Base-by-base conservation (phyloP, 2,888 invertebrate species). In the Napeogenes inachia region DNA sequence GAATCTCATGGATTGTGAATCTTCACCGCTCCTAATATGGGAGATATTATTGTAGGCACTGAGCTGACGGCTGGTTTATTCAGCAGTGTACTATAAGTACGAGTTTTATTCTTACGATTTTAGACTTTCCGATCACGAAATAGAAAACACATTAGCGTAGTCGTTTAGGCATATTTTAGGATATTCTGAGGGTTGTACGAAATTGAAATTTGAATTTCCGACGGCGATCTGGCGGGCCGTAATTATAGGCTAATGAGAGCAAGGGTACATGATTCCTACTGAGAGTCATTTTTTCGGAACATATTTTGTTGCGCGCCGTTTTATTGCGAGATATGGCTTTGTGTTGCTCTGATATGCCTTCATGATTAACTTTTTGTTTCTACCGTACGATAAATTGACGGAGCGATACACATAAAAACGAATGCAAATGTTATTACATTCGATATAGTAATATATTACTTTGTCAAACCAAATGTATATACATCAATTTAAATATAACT, bases 171-270 rank as follows among this genome's bases (percentile, higher is more conserved):
- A 66, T 64, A 68, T 72, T 67, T 66, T 58, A 56, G 58, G 42
- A 61, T 60, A 56, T 64, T 46, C 59, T 46, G 62, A 64, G 63
- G 60, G 63, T 63, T 68, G 68, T 66, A 66, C 63, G 68, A 88
- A 84, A 86, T 81, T 84, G 84, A 84, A 87, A 89, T 87, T 87
- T 84, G 81, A 84, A 86, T 86, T 87, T 86, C 83, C 84, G 74
- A 78, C 79, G 80, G 78, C 76, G 78, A 77, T 63, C 68, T 72
- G 70, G 65, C 69, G 72, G 68, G 71, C 61, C 70, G 86, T 89
- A 89, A 89, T 90, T 90, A 89, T 84, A 80, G 81, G 77, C 83
- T 88, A 89, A 90, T 88, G 87, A 88, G 87, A 81, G 79, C 83
- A 75, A 78, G 77, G 77, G 77, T 79, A 75, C 79, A 73, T 74